Conservation (phyloP, 2,888 invertebrate species). For the Adelognathus sp. region DNA sequence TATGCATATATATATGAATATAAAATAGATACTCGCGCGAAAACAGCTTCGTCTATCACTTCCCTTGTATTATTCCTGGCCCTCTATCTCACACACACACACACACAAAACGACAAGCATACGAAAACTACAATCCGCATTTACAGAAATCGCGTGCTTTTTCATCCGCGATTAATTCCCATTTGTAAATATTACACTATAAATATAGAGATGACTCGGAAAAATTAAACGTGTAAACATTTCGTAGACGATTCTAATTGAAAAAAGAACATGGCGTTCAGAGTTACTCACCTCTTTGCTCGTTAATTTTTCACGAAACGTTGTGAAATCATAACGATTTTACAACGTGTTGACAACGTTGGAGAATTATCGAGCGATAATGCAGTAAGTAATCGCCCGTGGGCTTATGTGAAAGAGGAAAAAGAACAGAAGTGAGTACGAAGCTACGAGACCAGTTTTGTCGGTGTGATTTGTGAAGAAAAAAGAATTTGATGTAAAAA, state of each 20-base stretch:
- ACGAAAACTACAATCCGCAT: constrained; percentile 19
- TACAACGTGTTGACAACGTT: too few species aligned
- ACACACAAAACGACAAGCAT: constrained; percentile 23
- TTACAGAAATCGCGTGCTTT: constrained; percentile 45
- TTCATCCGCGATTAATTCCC: constrained; percentile 46
- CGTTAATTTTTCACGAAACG: constrained; percentile 45
- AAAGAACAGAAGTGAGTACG: background rate
- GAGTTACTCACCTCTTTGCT: constrained; percentile 45
- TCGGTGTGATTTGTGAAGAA: background rate
- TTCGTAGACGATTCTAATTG: constrained; percentile 52
- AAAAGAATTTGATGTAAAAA: constrained; percentile 13
- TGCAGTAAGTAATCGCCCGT: constrained; percentile 7
- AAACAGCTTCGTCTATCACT: constrained; percentile 26
- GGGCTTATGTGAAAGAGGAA: background rate
- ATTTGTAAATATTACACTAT: constrained; percentile 52
- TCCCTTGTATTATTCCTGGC: constrained; percentile 7
- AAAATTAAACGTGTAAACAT: constrained; percentile 55
- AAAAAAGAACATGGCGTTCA: too few species aligned
- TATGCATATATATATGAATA: background rate
- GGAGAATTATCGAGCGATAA: constrained; percentile 20
- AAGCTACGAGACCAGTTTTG: constrained; percentile 7
- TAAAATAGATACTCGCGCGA: constrained; percentile 12
- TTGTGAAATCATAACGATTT: background rate
- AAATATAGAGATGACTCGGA: constrained; percentile 50
- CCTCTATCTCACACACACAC: constrained; percentile 35